Evolutionary conservation across 1,140 invertebrate species (phyloP), one percentile per base, ranked within the genome.

Genomic region (Trinorchestia longiramus): DNA sequence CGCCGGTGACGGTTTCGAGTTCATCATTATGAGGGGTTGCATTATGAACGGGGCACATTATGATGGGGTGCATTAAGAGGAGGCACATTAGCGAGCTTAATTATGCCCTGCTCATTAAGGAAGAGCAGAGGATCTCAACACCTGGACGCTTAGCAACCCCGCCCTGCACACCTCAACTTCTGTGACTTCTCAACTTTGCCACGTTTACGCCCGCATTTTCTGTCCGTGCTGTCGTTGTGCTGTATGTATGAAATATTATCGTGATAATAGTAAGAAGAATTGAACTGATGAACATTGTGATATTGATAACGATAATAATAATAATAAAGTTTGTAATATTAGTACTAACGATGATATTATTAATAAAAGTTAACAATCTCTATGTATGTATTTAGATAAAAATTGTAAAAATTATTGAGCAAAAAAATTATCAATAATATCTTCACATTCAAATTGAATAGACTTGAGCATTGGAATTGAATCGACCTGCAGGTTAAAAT

Each of bases 1-100:
- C n/a, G 88, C 36, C 41, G 88, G 88, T 90, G 88, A 90, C 88
- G 88, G 88, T 42, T 90, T 90, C 42, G 28, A 90, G 88, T 90
- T 90, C n/a, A 90, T 43, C 88, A 43, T 90, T 42, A 90, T 90
- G 88, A 90, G 41, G 36, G 43, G 62, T 3, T 36, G 28, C 62
- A 19, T 11, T 77, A 77, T 77, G 62, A 77, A 36, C 1, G 62
- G 62, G 8, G 62, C 28, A 77, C 62, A 77, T 77, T 77, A 77
- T 77, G 62, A 77, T 11, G 47, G 47, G 19, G 47, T 53, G 47
- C 47, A 53, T 53, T 53, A 53, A 11, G 47, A 11, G 47, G 19
- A 41, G 43, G 28, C 88, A 42, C 88, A 90, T 90, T 90, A 90
- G 88, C 3, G n/a, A 11, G 88, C 88, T 90, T 90, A 90, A 77